phyloP scores from a whole-genome alignment of 1,140 invertebrate species.

The Asbolus verrucosus region DNA sequence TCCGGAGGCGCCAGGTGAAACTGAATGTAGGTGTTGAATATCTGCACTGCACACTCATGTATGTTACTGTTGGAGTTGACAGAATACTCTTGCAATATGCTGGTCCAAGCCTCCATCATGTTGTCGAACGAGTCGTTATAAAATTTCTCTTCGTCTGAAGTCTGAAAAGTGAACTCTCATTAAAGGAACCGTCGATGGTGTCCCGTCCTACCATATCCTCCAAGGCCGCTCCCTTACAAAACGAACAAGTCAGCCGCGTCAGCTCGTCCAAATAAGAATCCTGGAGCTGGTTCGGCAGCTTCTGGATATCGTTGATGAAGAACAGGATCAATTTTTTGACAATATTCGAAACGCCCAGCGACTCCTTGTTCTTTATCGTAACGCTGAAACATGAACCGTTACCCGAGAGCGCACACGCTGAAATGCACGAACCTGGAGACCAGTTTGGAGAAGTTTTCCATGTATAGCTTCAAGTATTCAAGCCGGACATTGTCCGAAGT shows the following conservation, averaged over 20 bases:
- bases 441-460: constrained; percentile 78
- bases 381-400: too few relatives aligned
- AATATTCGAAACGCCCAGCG: constrained; percentile 76
- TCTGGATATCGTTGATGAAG: constrained; percentile 70
- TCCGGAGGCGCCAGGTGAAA: constrained; percentile 85
- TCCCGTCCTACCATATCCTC: constrained; percentile 78
- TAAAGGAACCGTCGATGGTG: too few relatives aligned
- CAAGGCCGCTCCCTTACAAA: constrained; percentile 77
- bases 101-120: constrained; percentile 85
- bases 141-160: constrained; percentile 72
- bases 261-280: constrained; percentile 72
- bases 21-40: constrained; percentile 87
- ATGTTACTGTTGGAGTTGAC: constrained; percentile 64
- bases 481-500: constrained; percentile 70
- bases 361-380: constrained; percentile 73
- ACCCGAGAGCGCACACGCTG: too few relatives aligned
- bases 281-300: constrained; percentile 65
- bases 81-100: constrained; percentile 70
- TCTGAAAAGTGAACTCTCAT: too few relatives aligned
- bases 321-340: constrained; percentile 74
- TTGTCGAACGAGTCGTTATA: constrained; percentile 85
- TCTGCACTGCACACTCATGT: constrained; percentile 65
- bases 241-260: constrained; percentile 79
- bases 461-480: constrained; percentile 79
- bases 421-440: constrained; percentile 68